phyloP scores from a whole-genome alignment of 2,113 vertebrate genomes.

The Sardina pilchardus region DNA sequence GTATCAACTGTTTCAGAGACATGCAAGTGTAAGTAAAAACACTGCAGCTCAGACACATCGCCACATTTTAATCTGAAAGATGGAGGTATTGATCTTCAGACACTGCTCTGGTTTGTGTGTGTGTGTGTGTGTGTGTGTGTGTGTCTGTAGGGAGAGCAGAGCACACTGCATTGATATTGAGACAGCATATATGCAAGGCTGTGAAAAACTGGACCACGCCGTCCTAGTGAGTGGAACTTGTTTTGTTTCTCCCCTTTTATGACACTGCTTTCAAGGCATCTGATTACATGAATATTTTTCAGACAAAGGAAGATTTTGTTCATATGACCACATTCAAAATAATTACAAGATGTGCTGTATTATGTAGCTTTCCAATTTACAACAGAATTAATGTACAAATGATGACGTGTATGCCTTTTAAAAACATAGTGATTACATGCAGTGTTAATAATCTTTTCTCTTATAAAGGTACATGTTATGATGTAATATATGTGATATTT shows the following conservation, averaged over 20 bases:
- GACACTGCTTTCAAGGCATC: no score
- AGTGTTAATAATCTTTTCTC: background rate
- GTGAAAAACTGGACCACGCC: constrained; percentile 90
- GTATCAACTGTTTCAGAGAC: constrained; percentile 96
- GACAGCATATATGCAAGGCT: constrained; percentile 88
- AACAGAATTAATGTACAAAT: background rate
- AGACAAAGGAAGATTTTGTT: background rate
- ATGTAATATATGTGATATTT: no score
- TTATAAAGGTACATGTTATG: background rate
- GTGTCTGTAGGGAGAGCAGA: constrained; percentile 79
- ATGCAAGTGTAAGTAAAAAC: constrained; percentile 84
- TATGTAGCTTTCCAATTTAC: background rate
- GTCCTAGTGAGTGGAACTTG: constrained; percentile 78
- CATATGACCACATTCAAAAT: background rate
- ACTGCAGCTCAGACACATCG: background rate
- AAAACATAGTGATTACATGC: background rate
- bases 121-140: background rate
- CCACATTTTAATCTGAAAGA: background rate
- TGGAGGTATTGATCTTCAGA: background rate
- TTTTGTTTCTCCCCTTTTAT: background rate
- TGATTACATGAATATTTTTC: no score
- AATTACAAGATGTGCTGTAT: background rate
- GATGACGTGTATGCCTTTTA: background rate
- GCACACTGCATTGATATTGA: constrained; percentile 94
- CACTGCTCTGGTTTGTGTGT: constrained; percentile 4